These are phyloP conservation scores for Heliangelus exortis DNA, from an alignment of 2,797 vertebrate genomes.

Conservation along the genomic window DNA sequence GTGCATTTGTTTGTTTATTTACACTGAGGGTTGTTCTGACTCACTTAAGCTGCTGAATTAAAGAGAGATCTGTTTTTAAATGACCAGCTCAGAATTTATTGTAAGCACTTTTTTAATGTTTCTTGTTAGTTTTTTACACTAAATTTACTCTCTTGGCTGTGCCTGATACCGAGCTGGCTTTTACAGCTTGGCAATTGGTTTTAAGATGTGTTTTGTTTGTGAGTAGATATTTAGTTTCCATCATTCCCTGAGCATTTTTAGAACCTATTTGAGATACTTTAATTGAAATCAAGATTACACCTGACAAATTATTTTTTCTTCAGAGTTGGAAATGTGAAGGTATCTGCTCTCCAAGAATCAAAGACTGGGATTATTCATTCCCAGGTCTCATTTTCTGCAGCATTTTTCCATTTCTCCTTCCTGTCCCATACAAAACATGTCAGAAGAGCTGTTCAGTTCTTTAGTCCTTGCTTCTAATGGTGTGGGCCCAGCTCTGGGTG, in stretches of 20 bases:
- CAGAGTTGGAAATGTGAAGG: background rate
- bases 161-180: background rate
- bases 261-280: background rate
- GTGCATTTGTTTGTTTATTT: background rate
- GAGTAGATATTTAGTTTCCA: background rate
- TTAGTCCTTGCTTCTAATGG: background rate
- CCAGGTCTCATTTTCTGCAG: background rate
- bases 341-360: background rate
- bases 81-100: background rate
- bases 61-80: background rate
- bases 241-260: background rate
- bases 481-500: background rate
- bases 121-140: background rate
- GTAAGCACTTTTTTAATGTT: background rate
- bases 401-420: background rate
- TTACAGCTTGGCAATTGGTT: background rate
- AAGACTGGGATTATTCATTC: background rate
- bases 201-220: background rate
- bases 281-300: background rate
- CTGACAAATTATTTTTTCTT: background rate
- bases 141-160: background rate
- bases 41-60: background rate
- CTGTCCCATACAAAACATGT: background rate
- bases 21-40: background rate
- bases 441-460: background rate